These are phyloP conservation scores for Abscondita cerata DNA, from an alignment of 2,888 invertebrate genomes.

Conservation along the genomic window DNA sequence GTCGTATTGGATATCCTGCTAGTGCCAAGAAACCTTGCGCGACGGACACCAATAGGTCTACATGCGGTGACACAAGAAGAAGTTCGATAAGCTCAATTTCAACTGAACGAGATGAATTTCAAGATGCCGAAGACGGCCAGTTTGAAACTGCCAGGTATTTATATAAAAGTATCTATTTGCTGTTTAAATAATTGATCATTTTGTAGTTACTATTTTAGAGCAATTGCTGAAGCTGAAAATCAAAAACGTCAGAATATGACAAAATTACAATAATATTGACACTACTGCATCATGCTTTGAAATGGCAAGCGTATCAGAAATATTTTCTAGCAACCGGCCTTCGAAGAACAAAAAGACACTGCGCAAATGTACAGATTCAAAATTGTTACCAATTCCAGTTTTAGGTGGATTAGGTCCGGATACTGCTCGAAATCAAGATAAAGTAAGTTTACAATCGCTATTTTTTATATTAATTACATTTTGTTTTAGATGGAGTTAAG, in stretches of 20 bases:
- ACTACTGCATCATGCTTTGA: background rate
- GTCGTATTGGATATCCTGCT: conserved; percentile 25
- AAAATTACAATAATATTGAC: too few relatives aligned
- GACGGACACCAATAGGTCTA: conserved; percentile 27
- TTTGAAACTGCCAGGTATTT: conserved; percentile 36
- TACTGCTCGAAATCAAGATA: conserved; percentile 33
- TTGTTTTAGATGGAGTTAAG: conserved; percentile 38
- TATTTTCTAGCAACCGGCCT: conserved; percentile 11
- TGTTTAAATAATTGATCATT: background rate
- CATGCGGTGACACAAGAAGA: conserved; percentile 29
- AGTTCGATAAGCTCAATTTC: conserved; percentile 20
- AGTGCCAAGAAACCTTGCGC: background rate
- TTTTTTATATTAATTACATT: background rate
- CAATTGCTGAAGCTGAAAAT: conserved; percentile 33
- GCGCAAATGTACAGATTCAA: conserved; percentile 8
- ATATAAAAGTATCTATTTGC: background rate
- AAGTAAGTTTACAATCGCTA: conserved; percentile 38
- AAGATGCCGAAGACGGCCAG: conserved; percentile 26
- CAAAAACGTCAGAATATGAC: background rate
- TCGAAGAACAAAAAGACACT: conserved; percentile 8
- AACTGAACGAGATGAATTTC: conserved; percentile 23
- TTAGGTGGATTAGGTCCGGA: conserved; percentile 43
- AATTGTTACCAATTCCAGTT: conserved; percentile 28
- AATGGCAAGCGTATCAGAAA: conserved; percentile 33
- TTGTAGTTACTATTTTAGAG: conserved; percentile 40